A percentile compares a stretch with the other conserved stretches of the same genome.
Evolutionary conservation across 2,113 vertebrate genomes (phyloP).

Genomic region (Pithys albifrons): DNA sequence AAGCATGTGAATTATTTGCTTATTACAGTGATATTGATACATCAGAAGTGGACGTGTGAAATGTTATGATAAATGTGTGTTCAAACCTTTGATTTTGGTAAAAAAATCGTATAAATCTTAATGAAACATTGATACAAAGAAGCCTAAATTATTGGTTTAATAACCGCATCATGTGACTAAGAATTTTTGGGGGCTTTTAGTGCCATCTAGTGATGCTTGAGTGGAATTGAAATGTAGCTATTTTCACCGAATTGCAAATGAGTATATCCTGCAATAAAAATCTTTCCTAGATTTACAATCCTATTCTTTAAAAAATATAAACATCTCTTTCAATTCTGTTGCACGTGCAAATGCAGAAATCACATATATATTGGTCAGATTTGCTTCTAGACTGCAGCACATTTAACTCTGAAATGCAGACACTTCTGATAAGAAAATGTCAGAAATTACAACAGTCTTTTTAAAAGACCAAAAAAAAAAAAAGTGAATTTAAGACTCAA

Average conservation of each 20-base stretch:
- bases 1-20: not conserved
- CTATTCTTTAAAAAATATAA: not conserved
- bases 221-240: not conserved
- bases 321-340: not conserved
- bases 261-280: not conserved
- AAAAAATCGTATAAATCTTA: not conserved
- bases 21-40: not conserved
- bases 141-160: not conserved
- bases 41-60: not conserved
- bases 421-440: not conserved
- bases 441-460: not conserved
- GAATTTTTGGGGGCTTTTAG: conserved; percentile 17
- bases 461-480: not conserved
- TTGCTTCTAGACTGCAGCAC: not conserved
- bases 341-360: not conserved
- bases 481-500: not conserved
- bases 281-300: not conserved
- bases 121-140: not conserved
- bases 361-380: not conserved
- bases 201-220: conserved; percentile 68
- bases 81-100: not conserved
- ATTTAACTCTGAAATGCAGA: not conserved
- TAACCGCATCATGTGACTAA: too few relatives aligned
- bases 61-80: not conserved
- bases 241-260: not conserved